These are phyloP conservation scores for Megathymus violae DNA, from an alignment of 1,140 invertebrate genomes.

Conservation along the genomic window DNA sequence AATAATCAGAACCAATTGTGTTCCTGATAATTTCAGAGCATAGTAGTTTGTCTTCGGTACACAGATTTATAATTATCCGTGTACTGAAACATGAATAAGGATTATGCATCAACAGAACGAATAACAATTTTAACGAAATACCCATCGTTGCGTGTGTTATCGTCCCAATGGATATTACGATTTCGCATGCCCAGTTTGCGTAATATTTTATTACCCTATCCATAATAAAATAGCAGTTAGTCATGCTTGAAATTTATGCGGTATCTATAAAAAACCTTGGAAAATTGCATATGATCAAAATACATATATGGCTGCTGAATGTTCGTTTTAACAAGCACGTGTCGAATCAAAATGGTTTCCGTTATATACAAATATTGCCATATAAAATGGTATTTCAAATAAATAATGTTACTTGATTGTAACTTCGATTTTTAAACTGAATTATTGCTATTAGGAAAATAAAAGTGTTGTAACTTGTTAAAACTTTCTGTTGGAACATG, in stretches of 20 bases:
- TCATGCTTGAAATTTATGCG: neutral
- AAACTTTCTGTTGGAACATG: too few relatives aligned
- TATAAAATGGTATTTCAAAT: neutral
- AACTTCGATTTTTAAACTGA: slow-evolving; percentile 1
- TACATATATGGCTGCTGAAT: neutral
- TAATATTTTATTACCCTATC: slow-evolving; percentile 14
- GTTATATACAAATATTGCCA: slow-evolving; percentile 15
- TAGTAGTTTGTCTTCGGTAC: too few relatives aligned
- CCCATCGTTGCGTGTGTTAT: slow-evolving; percentile 1
- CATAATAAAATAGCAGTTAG: slow-evolving; percentile 7
- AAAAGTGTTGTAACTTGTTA: slow-evolving; percentile 12
- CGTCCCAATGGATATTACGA: slow-evolving; percentile 9
- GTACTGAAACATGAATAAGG: neutral
- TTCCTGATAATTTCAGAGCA: too few relatives aligned
- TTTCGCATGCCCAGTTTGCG: slow-evolving; percentile 19
- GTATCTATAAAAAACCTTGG: neutral
- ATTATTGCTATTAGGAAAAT: neutral
- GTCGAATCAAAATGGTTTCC: slow-evolving; percentile 9
- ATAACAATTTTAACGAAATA: slow-evolving; percentile 9
- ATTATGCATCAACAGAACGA: slow-evolving; percentile 2
- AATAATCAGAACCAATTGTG: too few relatives aligned
- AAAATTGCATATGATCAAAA: slow-evolving; percentile 1
- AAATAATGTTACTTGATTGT: slow-evolving; percentile 14
- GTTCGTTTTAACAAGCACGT: slow-evolving; percentile 6
- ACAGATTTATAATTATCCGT: neutral